These are phyloP conservation scores for Caranx ignobilis DNA, from an alignment of 2,113 vertebrate species.

Conservation along the genomic window DNA sequence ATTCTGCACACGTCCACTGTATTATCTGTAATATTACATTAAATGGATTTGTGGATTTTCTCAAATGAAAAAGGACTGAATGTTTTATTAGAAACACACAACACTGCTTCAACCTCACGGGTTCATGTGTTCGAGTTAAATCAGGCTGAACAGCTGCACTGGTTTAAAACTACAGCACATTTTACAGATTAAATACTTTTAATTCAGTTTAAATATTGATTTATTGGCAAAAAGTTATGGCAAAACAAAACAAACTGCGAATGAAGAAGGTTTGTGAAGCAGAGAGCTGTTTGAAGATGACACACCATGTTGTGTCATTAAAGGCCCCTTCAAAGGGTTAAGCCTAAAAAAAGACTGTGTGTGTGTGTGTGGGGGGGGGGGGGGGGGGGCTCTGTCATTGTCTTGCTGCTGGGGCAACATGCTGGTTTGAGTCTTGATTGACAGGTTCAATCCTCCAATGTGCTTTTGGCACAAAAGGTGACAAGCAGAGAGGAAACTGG, in stretches of 20 bases:
- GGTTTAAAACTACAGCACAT: neutral
- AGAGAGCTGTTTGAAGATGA: neutral
- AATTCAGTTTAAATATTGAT: neutral
- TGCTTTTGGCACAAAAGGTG: slow-evolving; percentile 88
- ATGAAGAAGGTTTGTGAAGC: neutral
- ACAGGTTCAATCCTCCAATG: slow-evolving; percentile 90
- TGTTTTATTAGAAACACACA: neutral
- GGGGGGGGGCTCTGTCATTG: slow-evolving; percentile 79
- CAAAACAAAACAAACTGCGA: neutral
- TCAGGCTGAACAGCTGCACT: neutral
- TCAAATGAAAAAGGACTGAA: neutral
- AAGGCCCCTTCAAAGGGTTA: slow-evolving; percentile 85
- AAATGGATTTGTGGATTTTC: neutral
- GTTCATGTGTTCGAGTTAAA: neutral
- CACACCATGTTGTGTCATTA: slow-evolving; percentile 76
- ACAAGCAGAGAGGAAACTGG: slow-evolving; percentile 92
- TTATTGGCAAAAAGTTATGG: too few species aligned
- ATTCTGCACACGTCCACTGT: neutral
- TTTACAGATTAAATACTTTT: neutral
- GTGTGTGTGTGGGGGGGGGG: neutral
- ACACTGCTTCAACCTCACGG: neutral
- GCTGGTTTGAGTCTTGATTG: slow-evolving; percentile 89
- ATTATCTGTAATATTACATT: slow-evolving; percentile 8
- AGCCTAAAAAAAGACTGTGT: slow-evolving; percentile 73
- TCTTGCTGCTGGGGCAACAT: slow-evolving; percentile 90